Evolutionary conservation across 2,113 vertebrate species (phyloP), one percentile per base, ranked within the genome.

Genomic region (Tenrec ecaudatus): DNA sequence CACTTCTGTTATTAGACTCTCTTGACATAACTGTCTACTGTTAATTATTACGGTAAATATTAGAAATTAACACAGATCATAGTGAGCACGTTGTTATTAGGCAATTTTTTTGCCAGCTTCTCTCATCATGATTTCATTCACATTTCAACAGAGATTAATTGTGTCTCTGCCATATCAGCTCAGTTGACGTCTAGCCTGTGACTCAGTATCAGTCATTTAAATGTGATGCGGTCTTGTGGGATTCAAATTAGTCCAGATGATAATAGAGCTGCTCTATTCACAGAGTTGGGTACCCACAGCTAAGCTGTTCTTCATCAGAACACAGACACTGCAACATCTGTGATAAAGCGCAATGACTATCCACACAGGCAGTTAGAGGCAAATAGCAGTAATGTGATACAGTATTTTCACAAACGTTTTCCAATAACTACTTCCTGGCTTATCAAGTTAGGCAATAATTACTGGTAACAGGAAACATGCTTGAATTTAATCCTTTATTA

Each of bases 401-500:
- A 90, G 64, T 92, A 58, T 96, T 96, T 96, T 96, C 94, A 31
- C 27, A 97, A 97, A 96, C 29, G 38, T 92, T 96, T 97, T 97
- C 97, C 97, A 93, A 94, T 91, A 92, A 58, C 33, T 75, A 71
- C 36, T 96, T 92, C 66, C 6, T 90, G 25, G 2, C 90, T 95
- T 96, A 90, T 94, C 88, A 95, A 19, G 36, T 96, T 93, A 93
- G 71, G 43, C 86, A 96, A 88, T 91, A 73, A 92, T 95, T 96
- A 75, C 83, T 57, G 43, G 89, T 71, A 96, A 88, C 31, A 40
- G 83, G 62, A 91, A 82, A 47, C 87, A 80, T 92, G 62, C 79
- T 90, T 94, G 6, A 62, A 36, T 78, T 90, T 64, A 95, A 96
- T 82, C 3, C 4, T 90, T 95, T 96, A 92, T 96, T 95, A 90